phyloP scores from a whole-genome alignment of 2,888 invertebrate genomes.

The Hypercompe scribonia region DNA sequence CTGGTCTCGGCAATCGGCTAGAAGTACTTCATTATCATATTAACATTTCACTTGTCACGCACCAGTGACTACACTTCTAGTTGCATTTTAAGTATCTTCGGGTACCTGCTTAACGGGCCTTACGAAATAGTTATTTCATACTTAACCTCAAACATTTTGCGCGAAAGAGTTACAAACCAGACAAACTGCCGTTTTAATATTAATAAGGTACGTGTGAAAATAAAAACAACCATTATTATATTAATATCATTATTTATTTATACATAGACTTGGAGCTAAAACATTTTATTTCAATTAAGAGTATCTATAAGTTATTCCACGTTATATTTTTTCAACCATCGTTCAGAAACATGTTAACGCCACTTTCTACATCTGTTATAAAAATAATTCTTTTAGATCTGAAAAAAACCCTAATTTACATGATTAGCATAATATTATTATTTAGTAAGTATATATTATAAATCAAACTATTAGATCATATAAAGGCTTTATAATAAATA shows the following conservation, averaged over 20 bases:
- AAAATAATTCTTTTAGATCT: slow-evolving; percentile 76
- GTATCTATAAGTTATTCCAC: slow-evolving; percentile 68
- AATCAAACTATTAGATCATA: slow-evolving; percentile 43
- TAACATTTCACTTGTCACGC: too few species aligned
- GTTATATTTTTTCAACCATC: slow-evolving; percentile 66
- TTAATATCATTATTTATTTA: slow-evolving; percentile 78
- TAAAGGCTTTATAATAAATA: slow-evolving; percentile 33
- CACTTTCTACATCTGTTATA: slow-evolving; percentile 71
- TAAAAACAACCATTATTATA: slow-evolving; percentile 55
- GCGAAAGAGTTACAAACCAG: too few species aligned
- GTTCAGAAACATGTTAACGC: slow-evolving; percentile 60
- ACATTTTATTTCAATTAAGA: slow-evolving; percentile 77
- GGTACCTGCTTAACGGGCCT: too few species aligned
- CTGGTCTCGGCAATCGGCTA: too few species aligned
- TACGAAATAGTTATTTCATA: too few species aligned
- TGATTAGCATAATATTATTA: slow-evolving; percentile 39
- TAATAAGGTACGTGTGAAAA: background rate
- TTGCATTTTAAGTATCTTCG: too few species aligned
- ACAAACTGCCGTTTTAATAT: too few species aligned
- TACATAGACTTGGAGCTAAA: slow-evolving; percentile 81
- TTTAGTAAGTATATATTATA: slow-evolving; percentile 27
- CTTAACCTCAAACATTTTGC: too few species aligned
- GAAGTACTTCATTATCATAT: too few species aligned
- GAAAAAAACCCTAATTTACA: slow-evolving; percentile 53
- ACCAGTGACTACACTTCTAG: too few species aligned